Evolutionary conservation across 2,113 vertebrate genomes (phyloP).

Genomic region (Camelus bactrianus): DNA sequence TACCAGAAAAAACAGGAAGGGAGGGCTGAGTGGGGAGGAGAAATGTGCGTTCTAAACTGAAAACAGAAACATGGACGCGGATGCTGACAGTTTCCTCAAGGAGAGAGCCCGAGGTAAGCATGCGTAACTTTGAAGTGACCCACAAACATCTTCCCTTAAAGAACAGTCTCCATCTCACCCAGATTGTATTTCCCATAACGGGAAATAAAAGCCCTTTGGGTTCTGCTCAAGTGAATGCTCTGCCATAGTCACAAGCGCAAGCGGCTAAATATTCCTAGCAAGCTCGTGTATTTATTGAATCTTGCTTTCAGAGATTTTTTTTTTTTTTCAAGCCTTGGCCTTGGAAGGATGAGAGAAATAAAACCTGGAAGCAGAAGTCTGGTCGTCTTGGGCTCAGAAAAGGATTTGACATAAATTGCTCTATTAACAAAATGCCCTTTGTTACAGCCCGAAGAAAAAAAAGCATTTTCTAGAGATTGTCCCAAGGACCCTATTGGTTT

Average conservation of each 20-base stretch:
- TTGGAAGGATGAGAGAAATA: slow-evolving; percentile 73
- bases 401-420: slow-evolving; percentile 59
- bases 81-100: slow-evolving; percentile 63
- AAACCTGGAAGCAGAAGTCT: slow-evolving; percentile 17
- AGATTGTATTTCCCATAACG: slow-evolving; percentile 82
- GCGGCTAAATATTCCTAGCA: slow-evolving; percentile 78
- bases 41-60: slow-evolving; percentile 55
- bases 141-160: slow-evolving; percentile 69
- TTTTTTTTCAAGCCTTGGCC: slow-evolving; percentile 52
- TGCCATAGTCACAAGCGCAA: slow-evolving; percentile 71
- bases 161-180: slow-evolving; percentile 38
- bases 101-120: slow-evolving; percentile 65
- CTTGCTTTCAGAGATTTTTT: slow-evolving; percentile 60
- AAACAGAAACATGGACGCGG: slow-evolving; percentile 71
- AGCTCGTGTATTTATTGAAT: slow-evolving; percentile 74
- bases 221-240: slow-evolving; percentile 79
- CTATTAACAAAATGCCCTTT: slow-evolving; percentile 65
- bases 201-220: slow-evolving; percentile 79
- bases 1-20: slow-evolving; percentile 58
- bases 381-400: slow-evolving; percentile 49
- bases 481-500: not conserved
- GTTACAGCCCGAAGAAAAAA: not conserved
- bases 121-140: slow-evolving; percentile 80
- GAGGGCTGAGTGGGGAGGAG: not conserved
- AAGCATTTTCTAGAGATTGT: slow-evolving; percentile 20